Evolutionary conservation across 2,888 invertebrate genomes (phyloP).

Genomic region (Sturmia bella): DNA sequence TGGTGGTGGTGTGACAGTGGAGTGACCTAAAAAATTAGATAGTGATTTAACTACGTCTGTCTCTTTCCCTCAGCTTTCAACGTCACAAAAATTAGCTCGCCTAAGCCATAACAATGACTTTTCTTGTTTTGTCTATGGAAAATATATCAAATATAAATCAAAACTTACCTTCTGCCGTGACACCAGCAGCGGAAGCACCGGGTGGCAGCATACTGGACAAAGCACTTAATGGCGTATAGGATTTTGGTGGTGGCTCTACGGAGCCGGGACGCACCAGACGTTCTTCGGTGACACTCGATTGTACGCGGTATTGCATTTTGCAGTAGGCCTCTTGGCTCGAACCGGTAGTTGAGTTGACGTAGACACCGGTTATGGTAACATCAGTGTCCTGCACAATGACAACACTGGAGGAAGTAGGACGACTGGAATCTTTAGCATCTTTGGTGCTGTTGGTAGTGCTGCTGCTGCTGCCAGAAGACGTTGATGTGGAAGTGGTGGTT

Average conservation of each 20-base stretch:
- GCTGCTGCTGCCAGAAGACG: conserved; percentile 73
- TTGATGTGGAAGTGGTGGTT: conserved; percentile 76
- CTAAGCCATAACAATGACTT: no score
- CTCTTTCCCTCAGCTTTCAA: no score
- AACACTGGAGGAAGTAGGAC: conserved; percentile 84
- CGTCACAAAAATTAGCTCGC: no score
- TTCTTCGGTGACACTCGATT: conserved; percentile 93
- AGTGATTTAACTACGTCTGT: neutral
- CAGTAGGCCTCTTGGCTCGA: conserved; percentile 91
- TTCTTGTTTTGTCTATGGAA: neutral
- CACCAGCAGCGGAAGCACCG: conserved; percentile 83
- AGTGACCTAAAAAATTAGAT: conserved; percentile 1
- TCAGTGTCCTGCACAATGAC: conserved; percentile 93
- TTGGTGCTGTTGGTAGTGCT: conserved; percentile 74
- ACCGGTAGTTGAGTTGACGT: conserved; percentile 88
- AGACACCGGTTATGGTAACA: conserved; percentile 93
- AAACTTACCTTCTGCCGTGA: conserved; percentile 66
- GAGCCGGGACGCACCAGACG: conserved; percentile 86
- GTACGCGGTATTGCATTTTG: conserved; percentile 94
- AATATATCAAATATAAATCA: neutral
- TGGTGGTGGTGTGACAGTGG: conserved; percentile 75
- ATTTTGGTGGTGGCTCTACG: conserved; percentile 83
- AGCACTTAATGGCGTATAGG: conserved; percentile 92
- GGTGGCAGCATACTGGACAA: conserved; percentile 94
- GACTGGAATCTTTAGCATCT: conserved; percentile 79